A percentile compares a stretch with the other conserved stretches of the same genome.
Evolutionary conservation across 2,888 invertebrate genomes (phyloP).

Genomic region (Mesoligia furuncula): DNA sequence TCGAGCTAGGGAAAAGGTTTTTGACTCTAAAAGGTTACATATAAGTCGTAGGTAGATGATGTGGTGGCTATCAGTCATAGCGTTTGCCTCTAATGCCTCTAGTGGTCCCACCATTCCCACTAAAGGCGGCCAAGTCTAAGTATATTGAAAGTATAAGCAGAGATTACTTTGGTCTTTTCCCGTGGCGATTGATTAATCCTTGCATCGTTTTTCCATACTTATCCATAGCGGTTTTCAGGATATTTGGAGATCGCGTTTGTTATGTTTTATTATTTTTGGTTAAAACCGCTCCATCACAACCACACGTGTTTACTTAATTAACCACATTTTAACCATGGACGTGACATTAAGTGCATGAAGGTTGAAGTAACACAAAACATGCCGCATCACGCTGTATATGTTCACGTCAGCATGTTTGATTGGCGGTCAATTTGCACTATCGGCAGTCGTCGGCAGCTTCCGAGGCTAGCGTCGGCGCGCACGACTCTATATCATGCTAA

Average conservation of each 20-base stretch:
- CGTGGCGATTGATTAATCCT: not conserved
- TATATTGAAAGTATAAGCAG: not conserved
- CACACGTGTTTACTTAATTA: not conserved
- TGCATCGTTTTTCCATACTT: not conserved
- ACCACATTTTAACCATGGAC: not conserved
- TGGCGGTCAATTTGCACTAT: slow-evolving; percentile 40
- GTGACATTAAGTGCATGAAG: slow-evolving; percentile 3
- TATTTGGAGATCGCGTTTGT: not conserved
- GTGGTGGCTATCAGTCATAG: not conserved
- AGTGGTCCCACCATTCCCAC: not conserved
- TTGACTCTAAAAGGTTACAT: slow-evolving; percentile 6
- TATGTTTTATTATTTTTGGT: not conserved
- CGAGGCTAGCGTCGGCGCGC: slow-evolving; percentile 27
- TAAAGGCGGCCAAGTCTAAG: not conserved
- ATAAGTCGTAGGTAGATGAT: not conserved
- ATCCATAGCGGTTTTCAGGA: not conserved
- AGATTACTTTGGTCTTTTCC: not conserved
- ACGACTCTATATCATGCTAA: slow-evolving; percentile 12
- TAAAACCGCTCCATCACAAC: not conserved
- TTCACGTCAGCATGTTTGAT: slow-evolving; percentile 32
- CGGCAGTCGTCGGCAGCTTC: not conserved
- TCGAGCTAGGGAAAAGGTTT: slow-evolving; percentile 6
- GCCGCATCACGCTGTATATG: slow-evolving; percentile 12
- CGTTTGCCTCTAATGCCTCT: not conserved
- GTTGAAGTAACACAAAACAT: not conserved